phyloP scores from a whole-genome alignment of 2,113 vertebrate species.

The Mustela nigripes region DNA sequence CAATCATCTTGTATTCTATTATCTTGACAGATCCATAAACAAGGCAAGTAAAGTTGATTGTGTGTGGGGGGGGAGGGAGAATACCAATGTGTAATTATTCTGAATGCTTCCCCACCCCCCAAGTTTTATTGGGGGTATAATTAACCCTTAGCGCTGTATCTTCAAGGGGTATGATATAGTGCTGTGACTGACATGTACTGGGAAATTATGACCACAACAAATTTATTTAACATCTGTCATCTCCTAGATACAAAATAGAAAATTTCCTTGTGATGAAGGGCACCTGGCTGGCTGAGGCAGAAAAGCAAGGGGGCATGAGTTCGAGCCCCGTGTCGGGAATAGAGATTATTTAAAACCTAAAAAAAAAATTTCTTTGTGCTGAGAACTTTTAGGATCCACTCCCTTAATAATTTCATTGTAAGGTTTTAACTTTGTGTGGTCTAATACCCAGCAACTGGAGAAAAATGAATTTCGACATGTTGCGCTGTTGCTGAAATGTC shows the following conservation, averaged over 20 bases:
- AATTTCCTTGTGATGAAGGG: background rate
- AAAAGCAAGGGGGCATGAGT: background rate
- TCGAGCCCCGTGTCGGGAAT: background rate
- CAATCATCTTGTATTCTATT: conserved; percentile 72
- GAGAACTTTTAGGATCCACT: background rate
- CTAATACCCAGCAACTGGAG: conserved; percentile 88
- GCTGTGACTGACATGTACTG: background rate
- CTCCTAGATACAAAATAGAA: background rate
- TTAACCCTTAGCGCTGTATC: background rate
- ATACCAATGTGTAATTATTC: background rate
- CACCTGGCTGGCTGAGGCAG: background rate
- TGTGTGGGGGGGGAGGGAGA: accelerated
- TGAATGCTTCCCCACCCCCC: background rate
- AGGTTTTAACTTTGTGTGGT: background rate
- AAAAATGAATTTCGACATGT: conserved; percentile 87
- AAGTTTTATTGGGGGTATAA: background rate
- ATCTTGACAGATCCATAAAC: conserved; percentile 84
- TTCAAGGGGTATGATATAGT: background rate
- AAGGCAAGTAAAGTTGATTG: conserved; percentile 77
- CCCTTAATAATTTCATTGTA: background rate
- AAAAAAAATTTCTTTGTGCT: background rate
- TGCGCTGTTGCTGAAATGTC: conserved; percentile 88
- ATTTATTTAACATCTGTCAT: background rate
- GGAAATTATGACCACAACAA: background rate
- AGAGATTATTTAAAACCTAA: background rate